Percentiles rank a stretch among this genome's conserved stretches.
Conservation (phyloP, 1,140 invertebrate genomes). For the Bradysia coprophila region DNA sequence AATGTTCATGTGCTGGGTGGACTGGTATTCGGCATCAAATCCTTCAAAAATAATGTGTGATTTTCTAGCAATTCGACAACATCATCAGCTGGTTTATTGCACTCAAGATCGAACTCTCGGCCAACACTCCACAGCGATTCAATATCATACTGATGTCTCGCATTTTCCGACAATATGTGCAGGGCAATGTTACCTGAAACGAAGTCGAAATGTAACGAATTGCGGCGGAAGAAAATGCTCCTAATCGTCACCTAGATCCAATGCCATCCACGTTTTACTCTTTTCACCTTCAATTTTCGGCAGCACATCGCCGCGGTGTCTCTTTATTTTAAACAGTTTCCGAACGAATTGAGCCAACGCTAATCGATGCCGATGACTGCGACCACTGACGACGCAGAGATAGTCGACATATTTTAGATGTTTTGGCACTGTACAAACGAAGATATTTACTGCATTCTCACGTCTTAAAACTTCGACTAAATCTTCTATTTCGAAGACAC, state of each 20-base stretch:
- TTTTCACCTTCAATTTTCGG: slow-evolving; percentile 60
- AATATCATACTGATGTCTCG: slow-evolving; percentile 60
- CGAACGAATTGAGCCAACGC: slow-evolving; percentile 59
- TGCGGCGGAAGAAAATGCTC: not conserved
- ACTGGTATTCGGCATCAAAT: not conserved
- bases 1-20: too few species aligned
- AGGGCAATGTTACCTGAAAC: slow-evolving; percentile 68
- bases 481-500: slow-evolving; percentile 77
- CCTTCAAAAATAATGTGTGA: not conserved
- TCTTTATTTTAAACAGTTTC: slow-evolving; percentile 62
- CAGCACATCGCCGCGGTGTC: slow-evolving; percentile 36
- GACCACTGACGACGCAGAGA: slow-evolving; percentile 56
- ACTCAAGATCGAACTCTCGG: slow-evolving; percentile 52
- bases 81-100: slow-evolving; percentile 31
- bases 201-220: slow-evolving; percentile 6
- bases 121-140: slow-evolving; percentile 84
- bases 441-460: slow-evolving; percentile 65
- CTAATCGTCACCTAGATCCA: slow-evolving; percentile 61
- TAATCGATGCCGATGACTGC: slow-evolving; percentile 50
- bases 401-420: slow-evolving; percentile 65
- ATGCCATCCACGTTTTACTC: slow-evolving; percentile 64
- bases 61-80: not conserved
- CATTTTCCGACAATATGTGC: slow-evolving; percentile 62
- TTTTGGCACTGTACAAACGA: slow-evolving; percentile 55
- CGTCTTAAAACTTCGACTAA: slow-evolving; percentile 52